A percentile compares a stretch with the other conserved stretches of the same genome.
phyloP scores from a whole-genome alignment of 2,888 invertebrate genomes.

The Holacanthella duospinosa region DNA sequence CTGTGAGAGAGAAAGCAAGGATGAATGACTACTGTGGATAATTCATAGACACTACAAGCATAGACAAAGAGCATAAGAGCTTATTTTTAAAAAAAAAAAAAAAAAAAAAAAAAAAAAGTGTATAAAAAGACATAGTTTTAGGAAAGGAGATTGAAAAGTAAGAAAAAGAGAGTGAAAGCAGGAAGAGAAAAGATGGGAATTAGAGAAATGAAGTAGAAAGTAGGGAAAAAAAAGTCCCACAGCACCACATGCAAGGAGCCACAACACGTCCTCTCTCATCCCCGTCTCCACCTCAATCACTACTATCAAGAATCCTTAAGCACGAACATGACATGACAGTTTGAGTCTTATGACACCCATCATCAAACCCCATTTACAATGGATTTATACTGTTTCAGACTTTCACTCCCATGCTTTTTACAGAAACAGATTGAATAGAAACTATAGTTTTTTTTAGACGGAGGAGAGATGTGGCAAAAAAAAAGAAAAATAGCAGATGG shows the following conservation, averaged over 20 bases:
- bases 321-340: constrained; percentile 1
- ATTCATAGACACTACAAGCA: not conserved
- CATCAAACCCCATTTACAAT: not conserved
- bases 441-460: too few species aligned
- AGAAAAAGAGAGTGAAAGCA: not conserved
- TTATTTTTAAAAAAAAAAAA: too few species aligned
- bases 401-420: too few species aligned
- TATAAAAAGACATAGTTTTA: too few species aligned
- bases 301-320: not conserved
- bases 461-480: too few species aligned
- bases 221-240: not conserved
- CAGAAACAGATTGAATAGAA: too few species aligned
- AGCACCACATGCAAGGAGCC: not conserved
- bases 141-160: too few species aligned
- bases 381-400: too few species aligned
- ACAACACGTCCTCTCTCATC: not conserved
- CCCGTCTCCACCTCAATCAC: not conserved
- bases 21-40: not conserved
- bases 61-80: not conserved
- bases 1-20: constrained; percentile 5
- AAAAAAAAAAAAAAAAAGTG: too few species aligned
- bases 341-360: not conserved
- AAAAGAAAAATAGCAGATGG: too few species aligned
- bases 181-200: constrained; percentile 2
- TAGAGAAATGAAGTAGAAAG: not conserved